Conservation (phyloP, 2,888 invertebrate genomes). For the Sphaeridia pumilis region DNA sequence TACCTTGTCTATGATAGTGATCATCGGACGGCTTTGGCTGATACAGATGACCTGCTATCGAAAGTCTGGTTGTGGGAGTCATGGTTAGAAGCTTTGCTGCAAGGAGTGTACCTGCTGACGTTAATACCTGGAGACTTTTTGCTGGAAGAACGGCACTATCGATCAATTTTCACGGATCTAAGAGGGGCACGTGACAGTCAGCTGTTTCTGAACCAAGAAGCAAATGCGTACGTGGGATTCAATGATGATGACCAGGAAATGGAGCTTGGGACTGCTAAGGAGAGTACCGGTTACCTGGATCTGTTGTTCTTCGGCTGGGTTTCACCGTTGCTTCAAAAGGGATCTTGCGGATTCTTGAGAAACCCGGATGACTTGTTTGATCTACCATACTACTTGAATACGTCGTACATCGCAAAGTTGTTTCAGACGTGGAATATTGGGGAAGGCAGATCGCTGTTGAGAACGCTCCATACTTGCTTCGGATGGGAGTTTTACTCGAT, state of each 20-base stretch:
- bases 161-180: slow-evolving; percentile 14
- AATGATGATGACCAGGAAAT: slow-evolving; percentile 50
- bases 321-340: slow-evolving; percentile 68
- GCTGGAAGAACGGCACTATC: slow-evolving; percentile 30
- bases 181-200: slow-evolving; percentile 29
- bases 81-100: slow-evolving; percentile 41
- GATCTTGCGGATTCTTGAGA: slow-evolving; percentile 56
- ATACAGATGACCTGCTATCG: neutral
- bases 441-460: slow-evolving; percentile 43
- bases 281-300: slow-evolving; percentile 51
- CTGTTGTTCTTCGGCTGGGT: slow-evolving; percentile 80
- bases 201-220: slow-evolving; percentile 22
- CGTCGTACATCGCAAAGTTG: slow-evolving; percentile 50
- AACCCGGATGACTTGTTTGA: slow-evolving; percentile 72
- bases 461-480: slow-evolving; percentile 61
- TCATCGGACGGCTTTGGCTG: neutral
- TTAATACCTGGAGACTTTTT: slow-evolving; percentile 51
- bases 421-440: slow-evolving; percentile 38
- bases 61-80: slow-evolving; percentile 26
- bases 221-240: slow-evolving; percentile 50
- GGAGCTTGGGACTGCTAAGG: slow-evolving; percentile 70
- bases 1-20: neutral
- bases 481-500: slow-evolving; percentile 72
- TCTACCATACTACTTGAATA: slow-evolving; percentile 55
- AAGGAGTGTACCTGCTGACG: slow-evolving; percentile 57